These are phyloP conservation scores for Agrenia bidenticulata DNA, from an alignment of 2,888 invertebrate genomes.

Conservation along the genomic window DNA sequence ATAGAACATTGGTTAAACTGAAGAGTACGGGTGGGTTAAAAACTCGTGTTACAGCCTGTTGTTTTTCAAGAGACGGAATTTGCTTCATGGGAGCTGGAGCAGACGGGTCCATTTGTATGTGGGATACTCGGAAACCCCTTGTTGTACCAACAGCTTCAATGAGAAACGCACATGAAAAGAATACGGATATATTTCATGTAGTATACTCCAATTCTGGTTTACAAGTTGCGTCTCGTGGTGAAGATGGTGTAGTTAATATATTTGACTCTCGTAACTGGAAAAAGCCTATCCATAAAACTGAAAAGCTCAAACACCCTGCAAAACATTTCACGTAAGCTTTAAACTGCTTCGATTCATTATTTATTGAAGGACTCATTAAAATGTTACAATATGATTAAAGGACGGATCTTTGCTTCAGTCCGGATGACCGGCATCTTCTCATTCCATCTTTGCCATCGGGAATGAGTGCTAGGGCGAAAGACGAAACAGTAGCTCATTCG, in stretches of 20 bases:
- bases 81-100: slow-evolving; percentile 86
- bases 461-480: slow-evolving; percentile 39
- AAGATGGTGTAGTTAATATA: slow-evolving; percentile 90
- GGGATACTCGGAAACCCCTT: slow-evolving; percentile 90
- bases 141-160: slow-evolving; percentile 60
- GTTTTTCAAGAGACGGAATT: slow-evolving; percentile 80
- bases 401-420: slow-evolving; percentile 76
- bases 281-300: slow-evolving; percentile 66
- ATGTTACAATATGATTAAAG: slow-evolving; percentile 52
- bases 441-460: slow-evolving; percentile 49
- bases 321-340: slow-evolving; percentile 65
- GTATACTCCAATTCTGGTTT: slow-evolving; percentile 84
- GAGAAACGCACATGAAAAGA: slow-evolving; percentile 76
- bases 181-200: slow-evolving; percentile 78
- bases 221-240: slow-evolving; percentile 75
- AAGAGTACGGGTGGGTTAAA: slow-evolving; percentile 81
- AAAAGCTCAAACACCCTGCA: slow-evolving; percentile 70
- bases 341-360: too few relatives aligned
- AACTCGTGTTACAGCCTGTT: slow-evolving; percentile 79
- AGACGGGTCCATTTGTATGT: slow-evolving; percentile 95
- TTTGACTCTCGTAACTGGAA: slow-evolving; percentile 90
- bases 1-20: slow-evolving; percentile 82
- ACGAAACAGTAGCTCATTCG: slow-evolving; percentile 42
- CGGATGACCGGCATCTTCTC: slow-evolving; percentile 70
- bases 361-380: too few relatives aligned